These are phyloP conservation scores for Gobiocypris rarus DNA, from an alignment of 2,113 vertebrate genomes.

Conservation along the genomic window DNA sequence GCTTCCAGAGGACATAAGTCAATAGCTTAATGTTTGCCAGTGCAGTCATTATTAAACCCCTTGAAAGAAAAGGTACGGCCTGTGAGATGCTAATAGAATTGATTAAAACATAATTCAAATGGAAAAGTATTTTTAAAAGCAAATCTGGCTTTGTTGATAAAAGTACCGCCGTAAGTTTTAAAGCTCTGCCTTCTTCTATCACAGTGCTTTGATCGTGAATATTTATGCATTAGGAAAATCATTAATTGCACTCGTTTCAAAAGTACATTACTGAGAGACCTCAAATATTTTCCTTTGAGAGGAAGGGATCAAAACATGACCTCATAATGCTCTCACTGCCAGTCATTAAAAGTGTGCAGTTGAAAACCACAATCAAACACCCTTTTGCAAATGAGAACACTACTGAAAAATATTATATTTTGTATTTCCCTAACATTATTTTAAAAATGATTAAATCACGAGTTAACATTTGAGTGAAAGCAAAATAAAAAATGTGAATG, in stretches of 20 bases:
- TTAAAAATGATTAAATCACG: not conserved
- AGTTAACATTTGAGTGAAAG: not conserved
- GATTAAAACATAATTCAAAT: slow-evolving; percentile 42
- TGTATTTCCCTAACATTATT: not conserved
- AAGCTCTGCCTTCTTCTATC: slow-evolving; percentile 1
- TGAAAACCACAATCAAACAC: not conserved
- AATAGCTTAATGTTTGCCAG: slow-evolving; percentile 39
- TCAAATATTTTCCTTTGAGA: slow-evolving; percentile 11
- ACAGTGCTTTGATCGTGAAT: slow-evolving; percentile 20
- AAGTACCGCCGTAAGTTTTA: not conserved
- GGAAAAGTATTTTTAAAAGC: slow-evolving; percentile 31
- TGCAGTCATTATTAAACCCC: slow-evolving; percentile 32
- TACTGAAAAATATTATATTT: not conserved
- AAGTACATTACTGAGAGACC: slow-evolving; percentile 8
- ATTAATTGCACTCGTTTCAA: slow-evolving; percentile 10
- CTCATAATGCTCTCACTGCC: not conserved
- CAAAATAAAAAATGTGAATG: too few species aligned
- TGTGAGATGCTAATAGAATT: slow-evolving; percentile 41
- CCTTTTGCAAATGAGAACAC: not conserved
- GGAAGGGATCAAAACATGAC: slow-evolving; percentile 20
- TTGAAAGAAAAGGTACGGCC: slow-evolving; percentile 35
- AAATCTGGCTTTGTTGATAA: slow-evolving; percentile 29
- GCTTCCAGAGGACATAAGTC: slow-evolving; percentile 47
- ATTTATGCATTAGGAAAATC: slow-evolving; percentile 37
- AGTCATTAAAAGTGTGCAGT: slow-evolving; percentile 6